Evolutionary conservation across 2,888 invertebrate species (phyloP), one percentile per base, ranked within the genome.

Genomic region (Rhimphoctona megacephalus): DNA sequence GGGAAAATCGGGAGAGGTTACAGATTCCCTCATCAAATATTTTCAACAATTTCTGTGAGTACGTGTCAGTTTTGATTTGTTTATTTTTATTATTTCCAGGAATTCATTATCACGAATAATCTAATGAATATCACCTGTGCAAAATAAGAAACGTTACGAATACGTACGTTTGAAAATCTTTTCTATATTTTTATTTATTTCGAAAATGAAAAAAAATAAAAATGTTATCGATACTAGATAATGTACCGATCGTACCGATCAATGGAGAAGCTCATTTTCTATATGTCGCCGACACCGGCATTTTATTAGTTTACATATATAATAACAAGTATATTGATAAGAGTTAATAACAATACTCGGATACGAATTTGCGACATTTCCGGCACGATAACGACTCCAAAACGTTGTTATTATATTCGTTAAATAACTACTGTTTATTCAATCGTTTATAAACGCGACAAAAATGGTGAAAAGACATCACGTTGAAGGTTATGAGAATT

Each of bases 401-500:
- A 57, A 9, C 57, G 22, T 25, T 57, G 57, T 57, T 25, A 19
- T 11, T 67, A n/a, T 5, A 43, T 36, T 39, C 22, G 43, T 4
- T 5, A 2, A 39, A 22, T 39, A 39, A 67, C 14, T 57, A 14
- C 25, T 5, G 14, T 25, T 14, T 14, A 25, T 14, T n/a, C 14
- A 25, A 14, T 25, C 14, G 25, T 25, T 19, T 14, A 6, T 25
- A 57, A 69, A 5, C 46, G 14, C 8, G 17, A 8, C 14, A 3
- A 30, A 54, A 81, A 96, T 96, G 96, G 95, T 95, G 33, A 88
- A 93, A 61, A 93, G 91, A 89, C 94, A 95, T 89, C 90, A 94
- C 70, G 94, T 96, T 19, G 95, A 95, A 85, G 97, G 97, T 46
- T 97, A 96, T 91, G 96, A 96, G 22, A 95, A 95, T 39, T 97